Base-by-base conservation (phyloP, 2,797 vertebrate species). In the Oreochromis grahami region DNA sequence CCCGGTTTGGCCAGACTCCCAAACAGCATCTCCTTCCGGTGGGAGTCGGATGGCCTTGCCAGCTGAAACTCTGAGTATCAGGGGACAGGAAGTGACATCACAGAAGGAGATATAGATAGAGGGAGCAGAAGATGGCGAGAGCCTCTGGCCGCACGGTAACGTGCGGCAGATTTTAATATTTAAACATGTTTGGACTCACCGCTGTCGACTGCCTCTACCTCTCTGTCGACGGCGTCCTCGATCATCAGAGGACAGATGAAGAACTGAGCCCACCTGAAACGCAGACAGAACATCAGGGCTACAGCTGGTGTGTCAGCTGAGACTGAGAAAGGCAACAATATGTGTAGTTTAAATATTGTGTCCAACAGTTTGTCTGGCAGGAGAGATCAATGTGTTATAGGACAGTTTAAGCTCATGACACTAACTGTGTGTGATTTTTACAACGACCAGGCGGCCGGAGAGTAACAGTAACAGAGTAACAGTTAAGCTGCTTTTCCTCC, bases 141-240 rank as follows among this genome's bases (percentile, higher is more conserved):
- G 13, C 8, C 2, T 50, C 15, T 7, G 8, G 19, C 7, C 4
- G 29, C 5, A 2, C 24, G 4, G 1, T 34, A 13, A 53, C 15
- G 45, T 58, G 13, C 1, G 41, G 3, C 12, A 21, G 14, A 58
- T 17, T 45, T 45, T 17, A 17, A 63, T 72, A 17, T 29, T 26
- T 48, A 26, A 72, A 17, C 45, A 17, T 19, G 43, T 29, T 48
- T 29, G 10, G 70, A 80, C 96, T 97, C 89, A 99, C 98, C 98
- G 70, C 98, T 99, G 94, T 99, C 98, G 82, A 99, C 98, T 6
- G 98, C 98, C 93, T 99, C 98, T 45, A 99, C 98, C 94, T 99
- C 98, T 82, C 98, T 93, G 91, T 98, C 98, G 86, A 99, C 96
- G 17, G 98, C 97, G 80, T 99, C 98, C 78, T 97, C 96, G 21